These are phyloP conservation scores for Catocala nupta DNA, from an alignment of 2,888 invertebrate species.

Conservation along the genomic window DNA sequence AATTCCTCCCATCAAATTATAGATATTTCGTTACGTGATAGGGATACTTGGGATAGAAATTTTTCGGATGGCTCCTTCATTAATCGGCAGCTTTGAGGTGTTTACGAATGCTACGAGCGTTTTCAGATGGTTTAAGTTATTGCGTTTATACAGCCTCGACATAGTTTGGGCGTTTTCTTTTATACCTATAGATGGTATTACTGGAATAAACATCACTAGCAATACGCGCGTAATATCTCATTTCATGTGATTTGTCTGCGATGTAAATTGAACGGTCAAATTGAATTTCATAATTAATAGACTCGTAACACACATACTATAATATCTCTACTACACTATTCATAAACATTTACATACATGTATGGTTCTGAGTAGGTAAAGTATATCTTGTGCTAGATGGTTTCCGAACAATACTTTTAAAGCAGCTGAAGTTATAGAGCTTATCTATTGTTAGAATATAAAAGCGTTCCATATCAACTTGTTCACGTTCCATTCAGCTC, in stretches of 20 bases:
- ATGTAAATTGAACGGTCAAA: constrained; percentile 37
- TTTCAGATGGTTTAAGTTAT: constrained; percentile 23
- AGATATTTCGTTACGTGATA: constrained; percentile 56
- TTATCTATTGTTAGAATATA: background rate
- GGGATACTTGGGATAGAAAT: constrained; percentile 53
- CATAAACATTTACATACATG: background rate
- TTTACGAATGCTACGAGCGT: constrained; percentile 41
- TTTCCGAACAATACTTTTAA: too few species aligned
- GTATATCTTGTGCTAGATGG: background rate
- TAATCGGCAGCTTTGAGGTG: constrained; percentile 45
- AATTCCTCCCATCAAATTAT: constrained; percentile 55
- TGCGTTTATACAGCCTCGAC: constrained; percentile 10
- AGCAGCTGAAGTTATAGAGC: too few species aligned
- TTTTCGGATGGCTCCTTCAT: constrained; percentile 49
- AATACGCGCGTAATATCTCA: constrained; percentile 1
- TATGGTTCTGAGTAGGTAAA: background rate
- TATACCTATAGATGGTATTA: too few species aligned
- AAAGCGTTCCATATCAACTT: constrained; percentile 26
- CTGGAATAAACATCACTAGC: background rate
- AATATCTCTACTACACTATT: background rate
- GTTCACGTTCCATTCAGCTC: constrained; percentile 52
- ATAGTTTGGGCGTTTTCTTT: background rate
- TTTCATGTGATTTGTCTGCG: constrained; percentile 8
- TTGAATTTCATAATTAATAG: constrained; percentile 51
- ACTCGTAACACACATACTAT: constrained; percentile 4